Base-by-base conservation (phyloP, 1,140 invertebrate species). In the Myzus persicae region DNA sequence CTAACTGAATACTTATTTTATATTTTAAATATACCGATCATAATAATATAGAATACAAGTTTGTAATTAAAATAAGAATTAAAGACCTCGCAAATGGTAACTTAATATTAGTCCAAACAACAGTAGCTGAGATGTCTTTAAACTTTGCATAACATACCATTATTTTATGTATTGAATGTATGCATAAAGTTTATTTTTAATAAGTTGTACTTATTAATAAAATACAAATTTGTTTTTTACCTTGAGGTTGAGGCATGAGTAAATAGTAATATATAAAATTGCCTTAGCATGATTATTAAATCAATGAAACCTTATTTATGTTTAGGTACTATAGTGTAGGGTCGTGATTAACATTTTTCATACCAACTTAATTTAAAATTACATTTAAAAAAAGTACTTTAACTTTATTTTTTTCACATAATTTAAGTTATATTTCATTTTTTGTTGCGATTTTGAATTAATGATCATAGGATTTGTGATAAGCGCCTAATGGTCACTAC, bases 221-320 rank as follows among this genome's bases (percentile, higher is more conserved):
- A 84, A 40, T 40, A 82, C 4, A 40, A 84, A 84, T 31, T 84
- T 82, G 38, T 82, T 82, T 40, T 36, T 82, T 38, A 38, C 8
- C 38, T 82, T 82, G 20, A 22, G 24, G 54, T 82, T 82, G 20
- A 22, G 24, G 54, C 26, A 3, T 59, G 54, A 76, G 59, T n/a
- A 76, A 44, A 85, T 54, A 51, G 48, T 89, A 54, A 2, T 89
- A 51, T 89, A 6, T 89, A 51, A 51, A 89, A 89, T 89, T 51
- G 46, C 20, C n/a, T 89, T 51, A 51, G 44, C 22, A 24, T 51
- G 46, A 38, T 40, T 54, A 38, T 89, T 89, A 89, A 38, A 51
- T 38, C 22, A 54, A 89, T 54, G 46, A 89, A 89, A 89, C 88
- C 88, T 14, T 89, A 89, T 89, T 38, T 54, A 51, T 89, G 36